phyloP scores from a whole-genome alignment of 2,888 invertebrate species.

The Melipona bicolor region DNA sequence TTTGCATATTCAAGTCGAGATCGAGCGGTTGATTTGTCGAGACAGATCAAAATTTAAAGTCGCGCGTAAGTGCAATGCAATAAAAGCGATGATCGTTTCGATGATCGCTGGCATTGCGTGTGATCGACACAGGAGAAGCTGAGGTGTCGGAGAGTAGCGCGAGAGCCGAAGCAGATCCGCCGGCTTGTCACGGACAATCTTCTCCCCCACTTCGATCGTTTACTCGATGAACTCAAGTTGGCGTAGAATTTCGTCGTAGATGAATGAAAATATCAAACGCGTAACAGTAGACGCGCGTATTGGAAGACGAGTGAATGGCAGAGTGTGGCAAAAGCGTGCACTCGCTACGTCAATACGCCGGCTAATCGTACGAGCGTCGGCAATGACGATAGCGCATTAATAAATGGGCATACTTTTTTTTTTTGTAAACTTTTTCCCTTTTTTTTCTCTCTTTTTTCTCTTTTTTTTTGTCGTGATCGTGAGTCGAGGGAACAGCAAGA shows the following conservation, averaged over 20 bases:
- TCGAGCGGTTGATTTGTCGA: background rate
- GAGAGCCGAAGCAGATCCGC: background rate
- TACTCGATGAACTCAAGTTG: conserved; percentile 11
- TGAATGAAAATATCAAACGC: conserved; percentile 56
- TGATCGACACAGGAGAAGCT: background rate
- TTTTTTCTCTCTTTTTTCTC: background rate
- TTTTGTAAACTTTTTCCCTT: background rate
- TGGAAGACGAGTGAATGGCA: conserved; percentile 57
- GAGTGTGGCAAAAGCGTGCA: conserved; percentile 19
- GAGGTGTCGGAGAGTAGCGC: background rate
- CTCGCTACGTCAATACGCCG: conserved; percentile 42
- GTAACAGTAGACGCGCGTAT: conserved; percentile 46
- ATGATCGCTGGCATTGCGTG: background rate
- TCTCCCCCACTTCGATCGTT: background rate
- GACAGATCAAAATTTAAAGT: background rate
- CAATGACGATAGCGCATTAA: conserved; percentile 20
- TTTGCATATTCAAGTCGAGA: background rate
- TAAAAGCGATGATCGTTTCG: too few relatives aligned
- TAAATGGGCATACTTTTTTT: background rate
- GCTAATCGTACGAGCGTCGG: conserved; percentile 25
- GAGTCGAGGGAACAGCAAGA: background rate
- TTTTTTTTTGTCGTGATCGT: background rate
- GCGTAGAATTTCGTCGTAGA: conserved; percentile 24
- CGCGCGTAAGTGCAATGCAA: too few relatives aligned
- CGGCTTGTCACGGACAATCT: conserved; percentile 2